Evolutionary conservation across 2,797 vertebrate genomes (phyloP).

Genomic region (Strix occidentalis): DNA sequence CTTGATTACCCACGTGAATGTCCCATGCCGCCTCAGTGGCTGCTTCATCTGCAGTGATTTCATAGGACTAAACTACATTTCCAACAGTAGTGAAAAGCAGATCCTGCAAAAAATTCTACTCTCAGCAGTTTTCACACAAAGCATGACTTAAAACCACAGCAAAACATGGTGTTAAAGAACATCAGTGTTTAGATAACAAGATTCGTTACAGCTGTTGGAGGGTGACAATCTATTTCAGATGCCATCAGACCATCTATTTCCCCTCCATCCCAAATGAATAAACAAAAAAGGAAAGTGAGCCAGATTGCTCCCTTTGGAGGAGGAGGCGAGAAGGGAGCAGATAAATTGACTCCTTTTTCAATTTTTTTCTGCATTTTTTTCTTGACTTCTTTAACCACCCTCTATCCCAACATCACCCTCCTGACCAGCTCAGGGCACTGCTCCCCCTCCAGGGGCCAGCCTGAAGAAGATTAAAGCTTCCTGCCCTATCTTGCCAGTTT

Average conservation of each 20-base stretch:
- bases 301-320: not conserved
- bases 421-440: not conserved
- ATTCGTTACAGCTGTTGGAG: not conserved
- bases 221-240: not conserved
- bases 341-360: not conserved
- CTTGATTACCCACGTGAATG: not conserved
- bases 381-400: not conserved
- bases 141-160: rapidly evolving
- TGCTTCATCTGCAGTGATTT: not conserved
- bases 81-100: not conserved
- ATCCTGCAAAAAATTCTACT: not conserved
- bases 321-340: not conserved
- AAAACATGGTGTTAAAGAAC: not conserved
- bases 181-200: not conserved
- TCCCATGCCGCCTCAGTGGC: not conserved
- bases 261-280: not conserved
- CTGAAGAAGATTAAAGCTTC: not conserved
- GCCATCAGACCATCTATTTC: not conserved
- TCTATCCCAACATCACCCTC: not conserved
- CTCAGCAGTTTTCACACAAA: constrained; percentile 20
- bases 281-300: not conserved
- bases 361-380: not conserved
- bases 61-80: not conserved
- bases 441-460: not conserved
- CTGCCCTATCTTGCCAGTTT: not conserved